Evolutionary conservation across 2,113 vertebrate genomes (phyloP).

Genomic region (Theristicus caerulescens): DNA sequence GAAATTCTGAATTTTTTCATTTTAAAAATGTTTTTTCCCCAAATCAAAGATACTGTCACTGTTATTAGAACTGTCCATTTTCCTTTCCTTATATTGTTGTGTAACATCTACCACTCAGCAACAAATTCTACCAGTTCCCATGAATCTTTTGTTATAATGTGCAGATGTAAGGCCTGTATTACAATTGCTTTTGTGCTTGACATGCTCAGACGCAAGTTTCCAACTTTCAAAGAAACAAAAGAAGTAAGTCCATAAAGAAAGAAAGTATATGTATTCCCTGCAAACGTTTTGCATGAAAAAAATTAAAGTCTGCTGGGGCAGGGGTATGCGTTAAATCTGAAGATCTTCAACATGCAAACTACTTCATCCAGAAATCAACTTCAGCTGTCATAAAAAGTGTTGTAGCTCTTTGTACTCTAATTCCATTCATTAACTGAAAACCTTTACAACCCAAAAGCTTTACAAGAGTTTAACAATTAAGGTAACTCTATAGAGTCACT

Average conservation of each 20-base stretch:
- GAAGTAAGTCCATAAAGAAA: not conserved
- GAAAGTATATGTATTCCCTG: not conserved
- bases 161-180: not conserved
- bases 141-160: not conserved
- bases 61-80: not conserved
- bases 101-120: not conserved
- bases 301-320: not conserved
- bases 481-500: conserved; percentile 34
- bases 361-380: conserved; percentile 33
- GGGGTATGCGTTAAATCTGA: not conserved
- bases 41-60: not conserved
- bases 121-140: not conserved
- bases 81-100: not conserved
- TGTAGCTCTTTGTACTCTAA: conserved; percentile 16
- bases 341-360: not conserved
- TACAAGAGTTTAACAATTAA: conserved; percentile 38
- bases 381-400: conserved; percentile 4
- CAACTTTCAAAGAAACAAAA: not conserved
- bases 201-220: not conserved
- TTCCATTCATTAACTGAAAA: conserved; percentile 30
- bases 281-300: not conserved
- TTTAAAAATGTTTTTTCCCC: not conserved
- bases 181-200: not conserved
- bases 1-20: not conserved
- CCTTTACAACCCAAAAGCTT: conserved; percentile 1